Conservation (phyloP, 1,140 invertebrate species). For the Pentalonia nigronervosa region DNA sequence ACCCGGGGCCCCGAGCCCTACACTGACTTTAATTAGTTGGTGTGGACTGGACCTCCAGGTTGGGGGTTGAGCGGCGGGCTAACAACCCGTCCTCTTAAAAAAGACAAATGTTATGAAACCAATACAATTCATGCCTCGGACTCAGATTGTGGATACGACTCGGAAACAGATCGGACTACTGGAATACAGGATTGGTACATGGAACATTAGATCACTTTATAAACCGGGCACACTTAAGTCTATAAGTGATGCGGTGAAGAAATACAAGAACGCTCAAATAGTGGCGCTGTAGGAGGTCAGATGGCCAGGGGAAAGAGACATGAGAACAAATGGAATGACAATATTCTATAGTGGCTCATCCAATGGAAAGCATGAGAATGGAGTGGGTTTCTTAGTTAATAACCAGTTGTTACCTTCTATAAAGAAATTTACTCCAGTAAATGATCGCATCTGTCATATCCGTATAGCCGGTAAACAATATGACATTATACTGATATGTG, state of each 20-base stretch:
- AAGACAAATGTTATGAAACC: constrained; percentile 39
- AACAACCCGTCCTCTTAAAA: too few relatives aligned
- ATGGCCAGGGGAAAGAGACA: not conserved
- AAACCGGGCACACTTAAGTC: constrained; percentile 23
- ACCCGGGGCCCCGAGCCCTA: too few relatives aligned
- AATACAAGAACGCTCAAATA: constrained; percentile 39
- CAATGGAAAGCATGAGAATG: constrained; percentile 23
- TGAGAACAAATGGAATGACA: constrained; percentile 9
- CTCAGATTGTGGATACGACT: constrained; percentile 20
- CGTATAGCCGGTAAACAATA: constrained; percentile 33
- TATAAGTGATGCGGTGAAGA: constrained; percentile 25
- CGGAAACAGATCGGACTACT: not conserved
- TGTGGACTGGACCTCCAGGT: too few relatives aligned
- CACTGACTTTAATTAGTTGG: too few relatives aligned
- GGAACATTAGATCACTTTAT: constrained; percentile 35
- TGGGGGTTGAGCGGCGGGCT: too few relatives aligned
- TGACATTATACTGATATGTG: constrained; percentile 32
- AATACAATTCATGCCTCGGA: constrained; percentile 13
- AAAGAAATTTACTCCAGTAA: constrained; percentile 41
- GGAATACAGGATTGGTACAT: not conserved
- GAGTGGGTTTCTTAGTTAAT: constrained; percentile 28
- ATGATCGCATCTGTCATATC: constrained; percentile 18
- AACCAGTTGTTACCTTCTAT: constrained; percentile 16
- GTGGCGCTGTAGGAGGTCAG: constrained; percentile 22
- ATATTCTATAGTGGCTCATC: constrained; percentile 6